Base-by-base conservation (phyloP, 2,113 vertebrate species). In the Sinocyclocheilus anophthalmus region DNA sequence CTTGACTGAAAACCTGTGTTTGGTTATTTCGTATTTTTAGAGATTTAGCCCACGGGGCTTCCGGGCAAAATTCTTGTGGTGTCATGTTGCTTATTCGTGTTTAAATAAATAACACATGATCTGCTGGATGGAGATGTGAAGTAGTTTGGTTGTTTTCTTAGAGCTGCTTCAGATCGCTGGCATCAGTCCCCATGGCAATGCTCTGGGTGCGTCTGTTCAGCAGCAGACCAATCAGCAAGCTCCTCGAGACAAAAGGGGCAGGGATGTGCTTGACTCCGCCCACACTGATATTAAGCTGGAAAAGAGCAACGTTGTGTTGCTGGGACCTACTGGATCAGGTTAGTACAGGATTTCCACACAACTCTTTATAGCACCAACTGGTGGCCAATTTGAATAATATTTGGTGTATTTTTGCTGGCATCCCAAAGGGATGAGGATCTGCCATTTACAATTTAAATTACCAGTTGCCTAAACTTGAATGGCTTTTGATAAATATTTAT, bases 261-360 rank as follows among this genome's bases (percentile, higher is more conserved):
- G 97, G 5, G 97, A 99, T 87, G 95, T 99, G n/a, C 91, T 99
- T 89, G 97, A 99, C 94, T 97, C 96, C 26, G 87, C 94, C 73
- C 95, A 96, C 13, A 93, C 95, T n/a, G 97, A 98, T 65, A 99
- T 99, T 89, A 98, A 96, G 93, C 96, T 99, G 92, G 98, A 99
- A 93, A 99, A 99, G 93, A 99, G 98, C 94, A 99, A 99, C 92
- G 97, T 99, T 91, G 95, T 99, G 92, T 95, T 99, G 86, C 96
- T 99, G 76, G 98, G 98, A 92, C 97, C 98, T 90, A 99, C 98
- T 88, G 98, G 98, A 90, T 99, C 98, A 95, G 97, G 98, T 98
- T 90, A 85, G 93, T 42, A 16, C 45, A 81, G 67, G 18, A 11
- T 20, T 61, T 16, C 16, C 53, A 8, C 14, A 63, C 6, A 48